Percentiles rank a stretch among this genome's conserved stretches.
Evolutionary conservation across 2,113 vertebrate genomes (phyloP).

Genomic region (Prunella himalayana): DNA sequence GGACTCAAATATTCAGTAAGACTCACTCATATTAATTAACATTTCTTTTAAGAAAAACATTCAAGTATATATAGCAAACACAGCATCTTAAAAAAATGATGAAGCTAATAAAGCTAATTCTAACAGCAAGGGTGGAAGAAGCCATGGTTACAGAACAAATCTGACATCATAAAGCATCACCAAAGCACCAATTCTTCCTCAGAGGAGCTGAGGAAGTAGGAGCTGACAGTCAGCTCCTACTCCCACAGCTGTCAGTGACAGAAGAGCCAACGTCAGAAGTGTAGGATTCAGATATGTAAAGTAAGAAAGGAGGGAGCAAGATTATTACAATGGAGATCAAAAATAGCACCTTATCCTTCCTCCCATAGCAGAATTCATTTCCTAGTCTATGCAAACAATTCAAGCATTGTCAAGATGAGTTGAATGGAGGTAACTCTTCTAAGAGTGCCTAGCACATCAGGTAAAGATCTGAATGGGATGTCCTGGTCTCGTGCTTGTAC

Average conservation of each 20-base stretch:
- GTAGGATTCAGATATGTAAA: background rate
- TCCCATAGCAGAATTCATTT: background rate
- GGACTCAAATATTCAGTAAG: slow-evolving; percentile 29
- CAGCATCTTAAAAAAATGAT: background rate
- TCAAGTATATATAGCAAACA: background rate
- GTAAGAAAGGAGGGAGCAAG: background rate
- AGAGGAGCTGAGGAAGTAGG: background rate
- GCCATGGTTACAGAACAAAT: background rate
- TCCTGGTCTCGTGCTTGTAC: background rate
- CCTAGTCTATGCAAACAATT: background rate
- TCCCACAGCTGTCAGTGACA: slow-evolving; percentile 13
- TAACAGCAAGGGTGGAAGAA: background rate
- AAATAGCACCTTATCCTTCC: background rate
- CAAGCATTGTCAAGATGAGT: background rate
- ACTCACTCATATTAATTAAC: background rate
- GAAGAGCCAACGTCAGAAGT: background rate
- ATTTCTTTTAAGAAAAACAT: background rate
- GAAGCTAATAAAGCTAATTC: background rate
- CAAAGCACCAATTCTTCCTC: background rate
- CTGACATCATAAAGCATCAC: slow-evolving; percentile 1
- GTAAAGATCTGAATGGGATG: background rate
- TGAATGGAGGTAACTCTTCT: background rate
- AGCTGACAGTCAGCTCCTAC: background rate
- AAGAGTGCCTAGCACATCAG: background rate
- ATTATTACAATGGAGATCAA: background rate